These are phyloP conservation scores for Strigamia crassipes DNA, from an alignment of 2,888 invertebrate genomes.

Conservation along the genomic window DNA sequence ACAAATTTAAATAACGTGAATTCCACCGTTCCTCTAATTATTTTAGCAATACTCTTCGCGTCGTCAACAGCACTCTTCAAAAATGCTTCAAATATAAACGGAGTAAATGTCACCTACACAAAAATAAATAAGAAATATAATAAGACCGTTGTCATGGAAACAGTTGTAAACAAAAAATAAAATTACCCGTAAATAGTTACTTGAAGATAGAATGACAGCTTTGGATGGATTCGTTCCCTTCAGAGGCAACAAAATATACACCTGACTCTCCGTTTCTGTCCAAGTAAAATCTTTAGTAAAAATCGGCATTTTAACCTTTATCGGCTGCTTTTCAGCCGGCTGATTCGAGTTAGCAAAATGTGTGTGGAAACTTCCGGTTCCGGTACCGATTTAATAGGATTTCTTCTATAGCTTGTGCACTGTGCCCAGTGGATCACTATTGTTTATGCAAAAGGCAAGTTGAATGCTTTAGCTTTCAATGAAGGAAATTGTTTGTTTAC, in stretches of 20 bases:
- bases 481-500: background rate
- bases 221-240: constrained; percentile 68
- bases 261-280: constrained; percentile 69
- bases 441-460: no score
- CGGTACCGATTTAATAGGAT: background rate
- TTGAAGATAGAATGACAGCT: constrained; percentile 71
- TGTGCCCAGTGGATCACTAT: no score
- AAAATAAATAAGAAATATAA: no score
- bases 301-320: constrained; percentile 67
- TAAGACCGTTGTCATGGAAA: background rate
- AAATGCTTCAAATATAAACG: constrained; percentile 76
- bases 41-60: constrained; percentile 68
- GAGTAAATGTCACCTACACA: constrained; percentile 68
- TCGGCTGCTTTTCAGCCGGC: background rate
- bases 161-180: background rate
- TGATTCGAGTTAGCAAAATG: background rate
- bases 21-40: constrained; percentile 62
- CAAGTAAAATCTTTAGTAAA: constrained; percentile 75
- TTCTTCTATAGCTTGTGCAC: background rate
- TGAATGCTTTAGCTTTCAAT: background rate
- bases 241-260: constrained; percentile 70
- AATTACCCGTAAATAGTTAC: constrained; percentile 70
- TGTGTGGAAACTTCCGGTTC: background rate
- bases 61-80: constrained; percentile 68
- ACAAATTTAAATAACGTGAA: constrained; percentile 4